Evolutionary conservation across 2,888 invertebrate species (phyloP).

Genomic region (Synergus japonicus): DNA sequence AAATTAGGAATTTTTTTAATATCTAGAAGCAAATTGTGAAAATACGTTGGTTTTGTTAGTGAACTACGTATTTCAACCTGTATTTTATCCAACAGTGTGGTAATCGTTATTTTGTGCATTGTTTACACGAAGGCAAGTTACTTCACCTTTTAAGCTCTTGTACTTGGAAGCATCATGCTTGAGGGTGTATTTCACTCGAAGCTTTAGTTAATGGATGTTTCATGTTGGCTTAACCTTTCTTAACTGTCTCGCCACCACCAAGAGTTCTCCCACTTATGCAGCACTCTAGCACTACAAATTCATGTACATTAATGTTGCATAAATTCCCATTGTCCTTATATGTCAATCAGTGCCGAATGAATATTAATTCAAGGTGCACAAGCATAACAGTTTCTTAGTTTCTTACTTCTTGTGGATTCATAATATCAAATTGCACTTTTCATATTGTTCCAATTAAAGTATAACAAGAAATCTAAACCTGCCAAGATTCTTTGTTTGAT

Average conservation of each 20-base stretch:
- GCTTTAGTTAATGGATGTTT: conserved; percentile 36
- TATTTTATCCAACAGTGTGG: neutral
- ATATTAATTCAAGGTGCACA: neutral
- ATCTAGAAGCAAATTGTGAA: too few species aligned
- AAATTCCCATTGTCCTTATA: neutral
- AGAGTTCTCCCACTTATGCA: conserved; percentile 4
- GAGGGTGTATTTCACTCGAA: conserved; percentile 8
- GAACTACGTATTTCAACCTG: neutral
- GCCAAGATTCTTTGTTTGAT: neutral
- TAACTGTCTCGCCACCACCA: neutral
- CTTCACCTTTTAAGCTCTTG: conserved; percentile 15
- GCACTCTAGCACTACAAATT: conserved; percentile 10
- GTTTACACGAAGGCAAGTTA: neutral
- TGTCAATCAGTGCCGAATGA: neutral
- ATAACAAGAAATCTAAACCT: neutral
- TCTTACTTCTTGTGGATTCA: too few species aligned
- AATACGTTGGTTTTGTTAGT: neutral
- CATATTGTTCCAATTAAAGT: neutral
- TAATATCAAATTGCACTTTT: neutral
- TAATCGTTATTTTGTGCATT: conserved; percentile 2
- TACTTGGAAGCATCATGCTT: conserved; percentile 17
- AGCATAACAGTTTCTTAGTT: too few species aligned
- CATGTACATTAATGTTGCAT: conserved; percentile 1
- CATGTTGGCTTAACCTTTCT: conserved; percentile 22
- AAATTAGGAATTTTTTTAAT: too few species aligned